Percentiles rank a stretch among this genome's conserved stretches.
Evolutionary conservation across 2,888 invertebrate genomes (phyloP).

Genomic region (Zele albiditarsus): DNA sequence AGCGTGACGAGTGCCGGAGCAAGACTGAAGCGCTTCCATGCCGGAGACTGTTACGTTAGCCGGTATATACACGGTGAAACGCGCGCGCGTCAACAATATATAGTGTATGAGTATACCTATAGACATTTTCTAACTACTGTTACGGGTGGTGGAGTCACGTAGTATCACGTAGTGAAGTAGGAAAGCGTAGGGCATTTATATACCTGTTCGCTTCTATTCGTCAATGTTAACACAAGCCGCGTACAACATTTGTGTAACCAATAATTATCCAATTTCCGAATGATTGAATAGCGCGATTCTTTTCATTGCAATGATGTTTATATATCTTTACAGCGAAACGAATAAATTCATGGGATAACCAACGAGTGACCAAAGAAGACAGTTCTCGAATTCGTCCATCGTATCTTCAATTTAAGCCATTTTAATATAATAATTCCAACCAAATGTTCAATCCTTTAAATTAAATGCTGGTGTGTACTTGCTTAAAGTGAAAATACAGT

Average conservation of each 20-base stretch:
- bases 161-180: background rate
- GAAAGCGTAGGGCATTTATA: conserved; percentile 4
- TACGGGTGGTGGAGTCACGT: conserved; percentile 3
- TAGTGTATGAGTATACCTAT: conserved; percentile 3
- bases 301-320: background rate
- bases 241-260: background rate
- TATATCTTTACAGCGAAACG: too few species aligned
- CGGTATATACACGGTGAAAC: conserved; percentile 26
- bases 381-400: too few species aligned
- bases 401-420: too few species aligned
- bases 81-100: conserved; percentile 36
- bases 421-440: too few species aligned
- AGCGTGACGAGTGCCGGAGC: conserved; percentile 46
- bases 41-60: conserved; percentile 33
- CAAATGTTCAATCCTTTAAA: too few species aligned
- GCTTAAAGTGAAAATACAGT: too few species aligned
- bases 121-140: conserved; percentile 1
- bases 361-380: too few species aligned
- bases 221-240: background rate
- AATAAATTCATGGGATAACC: too few species aligned
- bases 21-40: conserved; percentile 46
- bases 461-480: too few species aligned
- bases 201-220: conserved; percentile 15
- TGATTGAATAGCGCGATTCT: background rate
- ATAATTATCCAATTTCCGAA: background rate